Base-by-base conservation (phyloP, 2,888 invertebrate species). In the Pollenia angustigena region DNA sequence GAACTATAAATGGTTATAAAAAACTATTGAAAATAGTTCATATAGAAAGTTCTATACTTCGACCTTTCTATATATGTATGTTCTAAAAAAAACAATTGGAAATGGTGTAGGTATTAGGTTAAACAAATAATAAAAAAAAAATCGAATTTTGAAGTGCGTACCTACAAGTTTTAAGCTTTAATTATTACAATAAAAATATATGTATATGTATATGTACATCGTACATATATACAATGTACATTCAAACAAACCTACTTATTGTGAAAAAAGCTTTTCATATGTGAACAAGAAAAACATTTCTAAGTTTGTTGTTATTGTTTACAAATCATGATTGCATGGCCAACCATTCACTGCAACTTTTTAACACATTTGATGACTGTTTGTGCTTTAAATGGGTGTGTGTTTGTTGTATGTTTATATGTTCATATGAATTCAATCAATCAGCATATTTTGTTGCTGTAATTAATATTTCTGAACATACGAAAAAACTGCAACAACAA, bases 391-490 rank as follows among this genome's bases (percentile, higher is more conserved):
- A 40, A 23, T 42, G 18, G 58, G 58, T 40, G 42, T 68, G 48
- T 46, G 56, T 14, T 14, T 18, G 14, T 40, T 8, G 32, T 54
- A 14, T 64, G 6, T 52, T 10, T 23, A 10, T 23, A 10, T 69
- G 8, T 60, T 50, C 50, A 69, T 32, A 58, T 60, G 42, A 58
- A 58, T 68, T 12, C 18, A 46, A 54, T 64, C 72, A 72, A 64
- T 72, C 56, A 54, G 44, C 66, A 66, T 56, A n/a, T 81, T 40
- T 72, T 56, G 72, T 18, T 72, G 64, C 1, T 32, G 32, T 32
- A 6, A 32, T 68, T 50, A 11, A 4, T 14, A 18, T 14, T 42
- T 32, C 6, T 32, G 6, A 32, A 46, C 42, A 60, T n/a, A 23
- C 14, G 32, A 32, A 32, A 16, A 44, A 68, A 14, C 23, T 42